Evolutionary conservation across 2,797 vertebrate genomes (phyloP), one percentile per base, ranked within the genome.

Genomic region (Sparus aurata): DNA sequence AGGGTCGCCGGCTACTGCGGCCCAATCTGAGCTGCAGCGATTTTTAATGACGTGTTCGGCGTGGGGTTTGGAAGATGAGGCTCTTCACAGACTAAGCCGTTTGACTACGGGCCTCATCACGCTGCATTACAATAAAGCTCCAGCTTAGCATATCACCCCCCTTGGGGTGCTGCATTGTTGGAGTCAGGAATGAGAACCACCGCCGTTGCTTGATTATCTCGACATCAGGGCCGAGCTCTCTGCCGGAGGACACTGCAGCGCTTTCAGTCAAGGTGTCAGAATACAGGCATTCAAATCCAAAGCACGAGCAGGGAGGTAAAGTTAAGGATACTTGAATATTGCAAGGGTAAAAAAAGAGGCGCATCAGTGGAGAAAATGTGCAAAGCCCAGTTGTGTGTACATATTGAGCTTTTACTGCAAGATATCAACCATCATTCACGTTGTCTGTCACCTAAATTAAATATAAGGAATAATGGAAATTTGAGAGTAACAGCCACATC

Each of bases 91-190:
- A 63, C 65, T 41, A 82, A 83, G 75, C 41, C 2, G 25, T 75
- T 76, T 83, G 74, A 80, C 82, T 84, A 43, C 69, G 22, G 67
- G 83, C 75, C 69, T 86, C 89, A 90, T 87, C 83, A 74, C 57
- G 30, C 80, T 67, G 87, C 86, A 87, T 88, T 80, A 90, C 77
- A 88, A 90, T 91, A 89, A 91, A 91, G 87, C 86, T 89, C 49
- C 75, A 58, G 83, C 84, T 85, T 74, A 86, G 85, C 80, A 75
- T 77, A 84, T 90, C 82, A 61, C 63, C 69, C 77, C 90, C 86
- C 78, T 67, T 17, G 45, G 73, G 85, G 53, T 3, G 23, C 50
- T 34, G 78, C 75, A 75, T 80, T 85, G 83, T 84, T 77, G 65
- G 84, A 91, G 83, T 83, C 80, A 25, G 79, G 65, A 75, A 88